A percentile compares a stretch with the other conserved stretches of the same genome.
phyloP scores from a whole-genome alignment of 2,113 vertebrate species.

The Globicephala melas region DNA sequence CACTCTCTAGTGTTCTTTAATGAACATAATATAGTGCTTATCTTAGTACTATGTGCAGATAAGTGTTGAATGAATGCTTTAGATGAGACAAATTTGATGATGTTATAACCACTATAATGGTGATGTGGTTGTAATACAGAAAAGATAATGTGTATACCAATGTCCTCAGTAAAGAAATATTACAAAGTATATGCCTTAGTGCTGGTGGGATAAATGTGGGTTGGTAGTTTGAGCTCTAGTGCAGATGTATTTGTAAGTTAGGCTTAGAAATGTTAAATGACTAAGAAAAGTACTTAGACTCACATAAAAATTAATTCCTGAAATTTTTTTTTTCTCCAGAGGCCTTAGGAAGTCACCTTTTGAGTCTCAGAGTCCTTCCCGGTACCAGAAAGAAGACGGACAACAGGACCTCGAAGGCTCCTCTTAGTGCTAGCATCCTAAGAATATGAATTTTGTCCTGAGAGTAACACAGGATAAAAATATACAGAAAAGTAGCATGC shows the following conservation, averaged over 20 bases:
- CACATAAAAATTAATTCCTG: neutral
- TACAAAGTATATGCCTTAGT: neutral
- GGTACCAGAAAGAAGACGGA: neutral
- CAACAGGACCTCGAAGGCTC: neutral
- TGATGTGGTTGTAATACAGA: neutral
- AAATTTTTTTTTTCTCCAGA: neutral
- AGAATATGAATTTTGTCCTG: neutral
- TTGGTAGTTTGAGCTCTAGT: neutral
- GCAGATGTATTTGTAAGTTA: neutral
- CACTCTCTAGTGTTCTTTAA: neutral
- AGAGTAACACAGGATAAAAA: neutral
- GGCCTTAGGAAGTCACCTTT: neutral
- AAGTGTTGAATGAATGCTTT: neutral
- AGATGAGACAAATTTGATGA: neutral
- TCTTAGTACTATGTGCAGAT: neutral
- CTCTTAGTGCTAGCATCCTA: neutral
- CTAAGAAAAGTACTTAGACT: neutral
- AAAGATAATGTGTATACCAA: neutral
- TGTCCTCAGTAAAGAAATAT: neutral
- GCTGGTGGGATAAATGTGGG: neutral
- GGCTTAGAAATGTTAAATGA: neutral
- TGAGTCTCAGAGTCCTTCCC: neutral
- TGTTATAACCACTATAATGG: neutral
- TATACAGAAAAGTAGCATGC: neutral
- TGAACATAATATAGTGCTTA: neutral